Evolutionary conservation across 2,113 vertebrate genomes (phyloP), one percentile per base, ranked within the genome.

Genomic region (Atherinomorus stipes): DNA sequence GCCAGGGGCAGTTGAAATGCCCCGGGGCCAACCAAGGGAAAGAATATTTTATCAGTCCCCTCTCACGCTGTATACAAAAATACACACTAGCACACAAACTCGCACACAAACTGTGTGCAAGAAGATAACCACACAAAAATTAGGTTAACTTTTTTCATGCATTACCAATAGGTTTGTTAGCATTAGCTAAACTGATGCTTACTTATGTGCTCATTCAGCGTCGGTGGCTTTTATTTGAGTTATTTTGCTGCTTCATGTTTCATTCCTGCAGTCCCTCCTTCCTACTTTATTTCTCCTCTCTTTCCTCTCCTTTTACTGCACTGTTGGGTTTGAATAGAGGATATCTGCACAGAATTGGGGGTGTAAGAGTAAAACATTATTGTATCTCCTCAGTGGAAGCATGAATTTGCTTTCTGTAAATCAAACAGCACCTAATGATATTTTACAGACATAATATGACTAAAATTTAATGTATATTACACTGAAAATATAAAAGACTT

Each of bases 1-100:
- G 96, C 96, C 95, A 96, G 95, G 93, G 95, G 96, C 97, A 96
- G 93, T 91, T 93, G 84, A 94, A 94, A 97, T 96, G 96, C 96
- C 98, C 97, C 80, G 87, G 95, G 96, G 97, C 96, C 93, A 96
- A 96, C 86, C 76, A 66, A 93, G 95, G 94, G 88, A 91, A 88
- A 88, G 70, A 89, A 89, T 94, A 94, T 76, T 83, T 92, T 93
- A 81, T 92, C 85, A 78, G 66, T 56, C 76, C 91, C 93, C 57
- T 90, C 91, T 83, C 90, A 90, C 77, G 74, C 92, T 85, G 93
- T 89, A 88, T 73, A 88, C 76, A 88, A 80, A 85, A 74, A 76
- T 73, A 72, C 83, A 83, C 85, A 82, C 74, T 72, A 15, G 26
- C 66, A 45, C 78, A 84, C 57, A 64, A 71, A 71, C 71, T 73